phyloP scores from a whole-genome alignment of 2,113 vertebrate genomes.

The Herpetotheres cachinnans region DNA sequence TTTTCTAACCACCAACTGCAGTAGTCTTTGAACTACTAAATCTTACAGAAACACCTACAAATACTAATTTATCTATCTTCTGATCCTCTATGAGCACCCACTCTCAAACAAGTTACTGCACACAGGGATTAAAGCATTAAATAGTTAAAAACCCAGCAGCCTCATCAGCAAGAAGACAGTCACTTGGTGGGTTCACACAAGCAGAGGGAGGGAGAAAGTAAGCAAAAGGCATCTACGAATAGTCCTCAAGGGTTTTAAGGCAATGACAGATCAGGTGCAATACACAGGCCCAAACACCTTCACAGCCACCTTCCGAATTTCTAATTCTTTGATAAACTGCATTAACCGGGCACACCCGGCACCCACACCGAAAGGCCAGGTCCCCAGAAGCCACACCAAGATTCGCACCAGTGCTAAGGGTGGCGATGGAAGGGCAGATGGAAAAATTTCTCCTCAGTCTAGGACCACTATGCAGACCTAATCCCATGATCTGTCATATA shows the following conservation, averaged over 20 bases:
- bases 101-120: neutral
- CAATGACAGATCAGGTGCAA: neutral
- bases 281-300: neutral
- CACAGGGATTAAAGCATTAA: neutral
- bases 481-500: neutral
- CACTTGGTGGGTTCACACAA: neutral
- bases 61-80: neutral
- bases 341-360: accelerated
- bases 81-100: neutral
- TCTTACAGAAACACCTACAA: neutral
- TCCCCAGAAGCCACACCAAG: neutral
- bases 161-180: neutral
- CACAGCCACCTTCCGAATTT: neutral
- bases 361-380: accelerated
- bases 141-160: neutral
- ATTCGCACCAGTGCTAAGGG: neutral
- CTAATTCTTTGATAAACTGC: neutral
- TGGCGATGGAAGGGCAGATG: neutral
- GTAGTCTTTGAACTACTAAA: neutral
- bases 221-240: neutral
- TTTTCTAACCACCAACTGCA: neutral
- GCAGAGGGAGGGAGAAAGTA: neutral
- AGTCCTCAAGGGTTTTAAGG: neutral
- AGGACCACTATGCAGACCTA: neutral
- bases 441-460: neutral